Conservation (phyloP, 35 echinoderm and acorn worm species). For the Amphiura filiformis region DNA sequence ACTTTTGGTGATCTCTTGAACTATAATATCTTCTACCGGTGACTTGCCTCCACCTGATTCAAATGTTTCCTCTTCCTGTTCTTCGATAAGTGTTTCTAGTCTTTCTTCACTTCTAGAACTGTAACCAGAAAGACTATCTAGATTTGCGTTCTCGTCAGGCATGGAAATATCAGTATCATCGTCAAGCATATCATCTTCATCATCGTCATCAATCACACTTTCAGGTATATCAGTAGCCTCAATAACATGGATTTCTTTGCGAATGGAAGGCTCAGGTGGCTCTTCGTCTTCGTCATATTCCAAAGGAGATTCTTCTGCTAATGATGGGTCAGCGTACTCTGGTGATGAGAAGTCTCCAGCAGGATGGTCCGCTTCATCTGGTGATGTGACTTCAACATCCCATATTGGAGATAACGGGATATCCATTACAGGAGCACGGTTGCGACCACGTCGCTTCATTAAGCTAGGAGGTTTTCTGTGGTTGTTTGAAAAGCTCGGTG, state of each 20-base stretch:
- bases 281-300: constrained; percentile 28
- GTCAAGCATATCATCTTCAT: constrained; percentile 8
- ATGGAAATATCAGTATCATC: neutral
- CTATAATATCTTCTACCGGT: neutral
- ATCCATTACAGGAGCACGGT: constrained; percentile 43
- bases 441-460: constrained; percentile 33
- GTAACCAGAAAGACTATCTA: neutral
- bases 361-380: constrained; percentile 44
- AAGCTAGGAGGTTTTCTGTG: constrained; percentile 32
- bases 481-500: neutral
- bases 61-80: constrained; percentile 66
- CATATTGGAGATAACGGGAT: constrained; percentile 72
- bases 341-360: constrained; percentile 60
- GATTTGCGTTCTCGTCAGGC: neutral
- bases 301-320: constrained; percentile 62
- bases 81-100: constrained; percentile 75
- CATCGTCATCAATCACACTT: neutral
- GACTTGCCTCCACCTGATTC: neutral
- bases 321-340: constrained; percentile 60
- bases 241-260: neutral
- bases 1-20: neutral
- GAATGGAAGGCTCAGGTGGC: neutral
- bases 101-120: constrained; percentile 49
- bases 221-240: neutral
- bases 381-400: constrained; percentile 57